Percentiles rank a stretch among this genome's conserved stretches.
Evolutionary conservation across 53 echinoderm and acorn worm genomes (phyloP).

Genomic region (Echinometra lucunter): DNA sequence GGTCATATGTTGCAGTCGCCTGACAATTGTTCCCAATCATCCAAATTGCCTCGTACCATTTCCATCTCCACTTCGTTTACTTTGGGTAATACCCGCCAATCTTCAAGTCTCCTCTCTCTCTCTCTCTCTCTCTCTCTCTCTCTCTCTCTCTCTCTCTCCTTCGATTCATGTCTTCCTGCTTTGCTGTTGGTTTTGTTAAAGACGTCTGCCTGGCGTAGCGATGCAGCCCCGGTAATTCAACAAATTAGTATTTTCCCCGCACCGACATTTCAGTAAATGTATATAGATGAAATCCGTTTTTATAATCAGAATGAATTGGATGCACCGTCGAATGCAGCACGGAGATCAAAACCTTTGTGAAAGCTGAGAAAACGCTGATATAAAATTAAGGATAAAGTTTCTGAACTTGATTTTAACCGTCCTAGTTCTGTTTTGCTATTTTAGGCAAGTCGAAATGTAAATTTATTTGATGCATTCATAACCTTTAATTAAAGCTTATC

Average conservation of each 20-base stretch:
- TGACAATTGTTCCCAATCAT: constrained; percentile 52
- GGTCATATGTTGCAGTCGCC: constrained; percentile 33
- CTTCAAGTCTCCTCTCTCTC: background rate
- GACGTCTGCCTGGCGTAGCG: constrained; percentile 13
- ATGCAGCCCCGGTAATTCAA: constrained; percentile 25
- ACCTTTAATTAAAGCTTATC: background rate
- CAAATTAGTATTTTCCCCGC: constrained; percentile 31
- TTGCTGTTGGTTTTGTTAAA: background rate
- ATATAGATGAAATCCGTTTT: constrained; percentile 17
- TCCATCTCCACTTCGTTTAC: constrained; percentile 31
- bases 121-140: too few relatives aligned
- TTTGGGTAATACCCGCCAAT: constrained; percentile 41
- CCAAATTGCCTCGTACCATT: constrained; percentile 23
- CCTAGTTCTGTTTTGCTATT: background rate
- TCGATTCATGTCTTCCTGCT: background rate
- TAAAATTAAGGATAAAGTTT: background rate
- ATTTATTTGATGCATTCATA: background rate
- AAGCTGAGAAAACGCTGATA: constrained; percentile 14
- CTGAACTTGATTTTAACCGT: background rate
- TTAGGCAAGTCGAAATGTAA: background rate
- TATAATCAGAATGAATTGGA: background rate
- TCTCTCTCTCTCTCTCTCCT: background rate
- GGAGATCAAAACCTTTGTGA: background rate
- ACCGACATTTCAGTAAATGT: constrained; percentile 22
- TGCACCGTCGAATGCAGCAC: background rate